phyloP scores from a whole-genome alignment of 2,797 vertebrate genomes.

The Thunnus albacares region DNA sequence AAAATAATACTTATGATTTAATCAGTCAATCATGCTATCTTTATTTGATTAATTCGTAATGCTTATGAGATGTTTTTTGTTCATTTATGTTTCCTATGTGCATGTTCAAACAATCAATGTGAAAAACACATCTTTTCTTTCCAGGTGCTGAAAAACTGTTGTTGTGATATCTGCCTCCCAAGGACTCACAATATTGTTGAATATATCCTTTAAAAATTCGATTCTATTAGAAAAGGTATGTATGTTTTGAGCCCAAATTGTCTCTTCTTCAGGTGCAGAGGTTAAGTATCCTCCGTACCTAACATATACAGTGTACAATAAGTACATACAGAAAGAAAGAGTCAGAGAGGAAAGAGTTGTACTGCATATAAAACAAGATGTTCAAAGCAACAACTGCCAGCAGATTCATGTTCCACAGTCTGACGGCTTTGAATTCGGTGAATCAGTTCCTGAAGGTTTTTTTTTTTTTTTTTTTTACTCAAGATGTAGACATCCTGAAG shows the following conservation, averaged over 20 bases:
- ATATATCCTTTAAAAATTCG: not conserved
- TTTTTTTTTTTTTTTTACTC: constrained; percentile 22
- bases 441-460: constrained; percentile 23
- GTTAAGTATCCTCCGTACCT: not conserved
- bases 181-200: not conserved
- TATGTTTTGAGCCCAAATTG: not conserved
- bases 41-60: no score
- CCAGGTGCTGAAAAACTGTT: not conserved
- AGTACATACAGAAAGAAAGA: not conserved
- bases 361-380: not conserved
- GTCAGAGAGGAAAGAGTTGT: not conserved
- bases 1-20: not conserved
- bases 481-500: constrained; percentile 13
- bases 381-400: constrained; percentile 26
- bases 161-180: not conserved
- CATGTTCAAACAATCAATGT: no score
- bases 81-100: no score
- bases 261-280: not conserved
- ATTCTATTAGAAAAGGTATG: not conserved
- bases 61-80: no score
- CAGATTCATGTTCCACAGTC: not conserved
- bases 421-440: constrained; percentile 1
- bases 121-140: not conserved
- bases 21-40: not conserved
- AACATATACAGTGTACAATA: not conserved